phyloP scores from a whole-genome alignment of 2,888 invertebrate genomes.

The Drosophila barbarae region DNA sequence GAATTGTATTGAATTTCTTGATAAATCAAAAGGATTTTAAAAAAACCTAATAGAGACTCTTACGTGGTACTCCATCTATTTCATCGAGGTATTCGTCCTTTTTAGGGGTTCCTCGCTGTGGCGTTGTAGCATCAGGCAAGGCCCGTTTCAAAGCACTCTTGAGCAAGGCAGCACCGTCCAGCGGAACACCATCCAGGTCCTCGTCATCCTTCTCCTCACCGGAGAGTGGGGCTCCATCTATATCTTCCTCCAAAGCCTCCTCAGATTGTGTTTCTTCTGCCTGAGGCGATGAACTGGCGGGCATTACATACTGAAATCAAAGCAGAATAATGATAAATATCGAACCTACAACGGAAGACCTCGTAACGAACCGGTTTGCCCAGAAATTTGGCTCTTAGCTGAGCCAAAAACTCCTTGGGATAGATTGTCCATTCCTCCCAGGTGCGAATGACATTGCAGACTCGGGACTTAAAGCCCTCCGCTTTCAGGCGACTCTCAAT shows the following conservation, averaged over 20 bases:
- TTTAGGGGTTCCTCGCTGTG: conserved; percentile 74
- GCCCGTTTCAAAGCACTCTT: conserved; percentile 84
- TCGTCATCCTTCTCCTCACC: conserved; percentile 83
- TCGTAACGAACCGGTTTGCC: conserved; percentile 82
- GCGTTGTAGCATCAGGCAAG: conserved; percentile 74
- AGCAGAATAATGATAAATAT: neutral
- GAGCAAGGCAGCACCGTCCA: conserved; percentile 90
- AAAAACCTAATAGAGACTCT: conserved; percentile 40
- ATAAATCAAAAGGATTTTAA: neutral
- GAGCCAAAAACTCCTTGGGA: conserved; percentile 93
- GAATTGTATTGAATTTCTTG: conserved; percentile 11
- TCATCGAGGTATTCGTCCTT: conserved; percentile 81
- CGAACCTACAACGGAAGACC: neutral
- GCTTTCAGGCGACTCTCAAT: conserved; percentile 93
- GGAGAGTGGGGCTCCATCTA: conserved; percentile 81
- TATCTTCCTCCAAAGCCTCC: conserved; percentile 76
- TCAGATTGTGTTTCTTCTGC: conserved; percentile 67
- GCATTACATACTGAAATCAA: conserved; percentile 29
- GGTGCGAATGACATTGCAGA: conserved; percentile 93
- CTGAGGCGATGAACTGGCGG: conserved; percentile 49
- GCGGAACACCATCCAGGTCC: conserved; percentile 87
- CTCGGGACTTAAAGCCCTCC: conserved; percentile 96
- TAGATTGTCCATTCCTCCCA: conserved; percentile 99
- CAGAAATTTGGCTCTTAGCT: conserved; percentile 93
- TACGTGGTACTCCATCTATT: conserved; percentile 86